phyloP scores from a whole-genome alignment of 2,888 invertebrate genomes.

The Pocota personata region DNA sequence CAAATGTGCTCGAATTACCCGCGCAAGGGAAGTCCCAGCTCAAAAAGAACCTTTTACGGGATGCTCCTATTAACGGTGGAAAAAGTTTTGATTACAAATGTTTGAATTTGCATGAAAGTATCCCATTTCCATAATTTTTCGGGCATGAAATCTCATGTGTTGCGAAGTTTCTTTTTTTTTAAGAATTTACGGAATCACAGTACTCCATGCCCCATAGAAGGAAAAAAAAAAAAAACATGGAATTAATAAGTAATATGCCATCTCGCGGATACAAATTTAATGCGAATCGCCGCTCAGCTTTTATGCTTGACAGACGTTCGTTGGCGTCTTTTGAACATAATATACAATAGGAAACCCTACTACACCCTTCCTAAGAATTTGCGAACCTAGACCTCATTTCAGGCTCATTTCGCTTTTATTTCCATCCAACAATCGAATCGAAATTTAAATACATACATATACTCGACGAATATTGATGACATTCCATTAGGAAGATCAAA shows the following conservation, averaged over 20 bases:
- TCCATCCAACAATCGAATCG: not conserved
- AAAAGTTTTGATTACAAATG: constrained; percentile 24
- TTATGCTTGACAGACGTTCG: not conserved
- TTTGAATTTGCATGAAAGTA: constrained; percentile 6
- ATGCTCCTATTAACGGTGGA: not conserved
- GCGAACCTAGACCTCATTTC: too few relatives aligned
- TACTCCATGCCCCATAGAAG: too few relatives aligned
- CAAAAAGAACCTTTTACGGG: not conserved
- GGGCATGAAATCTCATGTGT: constrained; percentile 11
- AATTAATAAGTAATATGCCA: constrained; percentile 24
- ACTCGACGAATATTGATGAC: not conserved
- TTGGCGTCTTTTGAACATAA: not conserved
- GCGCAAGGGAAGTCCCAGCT: not conserved
- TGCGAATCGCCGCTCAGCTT: not conserved
- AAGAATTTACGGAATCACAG: not conserved
- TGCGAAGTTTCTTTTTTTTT: not conserved
- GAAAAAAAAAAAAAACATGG: not conserved
- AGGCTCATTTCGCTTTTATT: too few relatives aligned
- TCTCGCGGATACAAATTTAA: constrained; percentile 11
- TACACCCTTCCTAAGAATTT: too few relatives aligned
- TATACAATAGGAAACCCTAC: not conserved
- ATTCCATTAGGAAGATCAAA: not conserved
- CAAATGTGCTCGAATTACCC: not conserved
- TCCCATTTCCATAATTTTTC: not conserved
- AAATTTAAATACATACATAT: constrained; percentile 8